Evolutionary conservation across 2,888 invertebrate genomes (phyloP).

Genomic region (Thymelicus lineola): DNA sequence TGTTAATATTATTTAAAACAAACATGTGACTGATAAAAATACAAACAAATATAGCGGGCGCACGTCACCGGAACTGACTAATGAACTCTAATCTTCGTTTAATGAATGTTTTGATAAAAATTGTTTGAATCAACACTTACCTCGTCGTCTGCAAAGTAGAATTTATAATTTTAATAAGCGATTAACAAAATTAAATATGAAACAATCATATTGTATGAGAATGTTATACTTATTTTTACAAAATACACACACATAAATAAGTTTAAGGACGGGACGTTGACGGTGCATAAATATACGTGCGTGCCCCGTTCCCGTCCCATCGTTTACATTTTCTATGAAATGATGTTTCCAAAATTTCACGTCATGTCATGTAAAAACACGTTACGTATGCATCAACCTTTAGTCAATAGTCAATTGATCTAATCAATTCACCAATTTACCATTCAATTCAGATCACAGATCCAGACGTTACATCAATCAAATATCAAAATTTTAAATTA

Average conservation of each 20-base stretch:
- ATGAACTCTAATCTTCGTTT: too few species aligned
- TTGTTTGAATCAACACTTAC: slow-evolving; percentile 24
- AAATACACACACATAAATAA: too few species aligned
- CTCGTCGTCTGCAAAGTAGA: slow-evolving; percentile 37
- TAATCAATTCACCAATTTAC: background rate
- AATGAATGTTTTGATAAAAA: slow-evolving; percentile 1
- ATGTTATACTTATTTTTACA: too few species aligned
- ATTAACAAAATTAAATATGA: background rate
- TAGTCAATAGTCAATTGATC: background rate
- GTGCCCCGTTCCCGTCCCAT: too few species aligned
- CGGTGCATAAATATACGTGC: too few species aligned
- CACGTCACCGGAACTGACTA: slow-evolving; percentile 3
- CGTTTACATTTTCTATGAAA: too few species aligned
- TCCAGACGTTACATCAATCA: background rate
- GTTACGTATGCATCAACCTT: too few species aligned
- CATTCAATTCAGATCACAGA: background rate
- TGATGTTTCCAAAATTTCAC: too few species aligned
- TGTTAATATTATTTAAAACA: slow-evolving; percentile 1
- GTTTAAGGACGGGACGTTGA: too few species aligned
- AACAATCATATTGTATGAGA: too few species aligned
- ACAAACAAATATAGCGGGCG: slow-evolving; percentile 8
- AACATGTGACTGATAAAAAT: background rate
- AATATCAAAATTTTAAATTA: background rate
- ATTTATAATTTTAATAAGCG: slow-evolving; percentile 7
- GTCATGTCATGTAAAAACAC: too few species aligned